Percentiles rank a stretch among this genome's conserved stretches.
These are phyloP conservation scores for Minunthozetes semirufus DNA, from an alignment of 2,888 invertebrate genomes.

Conservation along the genomic window DNA sequence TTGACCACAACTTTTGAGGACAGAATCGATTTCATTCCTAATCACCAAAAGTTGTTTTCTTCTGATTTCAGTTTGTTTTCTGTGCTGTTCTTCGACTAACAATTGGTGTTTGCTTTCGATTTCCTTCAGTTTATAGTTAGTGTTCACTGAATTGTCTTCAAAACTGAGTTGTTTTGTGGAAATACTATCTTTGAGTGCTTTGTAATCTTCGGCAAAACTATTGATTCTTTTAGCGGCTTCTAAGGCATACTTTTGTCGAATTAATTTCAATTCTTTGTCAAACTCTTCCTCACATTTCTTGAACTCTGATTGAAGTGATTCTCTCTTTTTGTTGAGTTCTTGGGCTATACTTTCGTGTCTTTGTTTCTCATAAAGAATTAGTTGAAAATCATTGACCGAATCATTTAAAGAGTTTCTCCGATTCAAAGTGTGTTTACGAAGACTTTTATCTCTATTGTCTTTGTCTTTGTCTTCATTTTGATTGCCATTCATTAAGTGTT, in stretches of 20 bases:
- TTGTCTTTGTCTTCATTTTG: background rate
- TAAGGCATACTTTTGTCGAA: constrained; percentile 37
- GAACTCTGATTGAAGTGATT: constrained; percentile 28
- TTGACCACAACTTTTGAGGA: background rate
- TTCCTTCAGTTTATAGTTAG: constrained; percentile 33
- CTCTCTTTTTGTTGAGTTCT: background rate
- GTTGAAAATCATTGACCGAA: background rate
- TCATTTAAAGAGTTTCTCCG: background rate
- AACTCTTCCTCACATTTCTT: constrained; percentile 35
- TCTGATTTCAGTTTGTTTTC: constrained; percentile 14
- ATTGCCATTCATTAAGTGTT: background rate
- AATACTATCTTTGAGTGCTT: constrained; percentile 1
- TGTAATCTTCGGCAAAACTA: background rate
- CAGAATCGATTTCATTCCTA: constrained; percentile 8
- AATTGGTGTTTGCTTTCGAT: constrained; percentile 38
- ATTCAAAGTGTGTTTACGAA: background rate
- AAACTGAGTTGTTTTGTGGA: background rate
- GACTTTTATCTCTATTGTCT: background rate
- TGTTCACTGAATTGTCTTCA: constrained; percentile 7
- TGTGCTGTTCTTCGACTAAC: constrained; percentile 33
- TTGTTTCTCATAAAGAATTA: constrained; percentile 31
- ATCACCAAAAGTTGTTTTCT: background rate
- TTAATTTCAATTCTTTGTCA: constrained; percentile 37
- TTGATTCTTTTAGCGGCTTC: constrained; percentile 34
- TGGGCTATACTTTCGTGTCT: background rate